phyloP scores from a whole-genome alignment of 2,113 vertebrate genomes.

The human region GRCh38 chr15:95443001-95443500 shows the following conservation, averaged over 20 bases:
- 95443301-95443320: background rate
- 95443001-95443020: too few species aligned
- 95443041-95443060: background rate
- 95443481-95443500: background rate
- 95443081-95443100: background rate
- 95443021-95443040: background rate
- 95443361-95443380: background rate
- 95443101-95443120: background rate
- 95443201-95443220: background rate
- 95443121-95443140: background rate
- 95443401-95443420: background rate
- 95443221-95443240: accelerated
- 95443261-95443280: background rate
- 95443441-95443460: background rate
- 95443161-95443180: background rate
- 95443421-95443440: background rate
- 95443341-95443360: background rate
- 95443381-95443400: too few species aligned
- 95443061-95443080: background rate
- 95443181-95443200: background rate
- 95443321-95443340: background rate
- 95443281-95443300: background rate
- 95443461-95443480: background rate
- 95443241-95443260: too few species aligned
- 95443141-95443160: background rate